phyloP scores from a whole-genome alignment of 2,888 invertebrate species.

The Lithophane semibrunnea region DNA sequence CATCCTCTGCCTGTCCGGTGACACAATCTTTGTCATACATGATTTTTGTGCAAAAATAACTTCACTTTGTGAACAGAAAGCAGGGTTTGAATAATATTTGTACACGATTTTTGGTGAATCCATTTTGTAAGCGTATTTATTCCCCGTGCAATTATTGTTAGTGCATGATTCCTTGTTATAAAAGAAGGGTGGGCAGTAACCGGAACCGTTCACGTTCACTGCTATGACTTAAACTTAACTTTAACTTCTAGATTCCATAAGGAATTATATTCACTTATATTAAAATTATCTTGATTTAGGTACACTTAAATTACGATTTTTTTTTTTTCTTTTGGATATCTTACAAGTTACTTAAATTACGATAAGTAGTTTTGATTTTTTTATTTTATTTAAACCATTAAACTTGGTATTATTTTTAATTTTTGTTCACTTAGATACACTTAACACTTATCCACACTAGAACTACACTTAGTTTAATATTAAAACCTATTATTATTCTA shows the following conservation, averaged over 20 bases:
- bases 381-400: constrained; percentile 13
- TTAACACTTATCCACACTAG: constrained; percentile 27
- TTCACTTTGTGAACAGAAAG: constrained; percentile 95
- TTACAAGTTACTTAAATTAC: no score
- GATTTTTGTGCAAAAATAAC: constrained; percentile 86
- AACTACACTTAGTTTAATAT: constrained; percentile 36
- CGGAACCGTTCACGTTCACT: constrained; percentile 72
- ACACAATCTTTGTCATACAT: constrained; percentile 79
- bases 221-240: constrained; percentile 28
- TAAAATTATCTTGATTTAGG: no score
- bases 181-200: constrained; percentile 74
- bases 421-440: constrained; percentile 40
- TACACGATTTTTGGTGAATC: constrained; percentile 89
- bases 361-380: background rate
- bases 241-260: constrained; percentile 29
- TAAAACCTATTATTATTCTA: constrained; percentile 45
- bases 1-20: constrained; percentile 81
- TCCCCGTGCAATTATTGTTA: constrained; percentile 71
- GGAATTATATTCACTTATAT: constrained; percentile 35
- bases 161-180: constrained; percentile 74
- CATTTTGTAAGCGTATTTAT: constrained; percentile 81
- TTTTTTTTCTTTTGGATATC: no score
- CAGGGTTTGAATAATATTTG: constrained; percentile 94
- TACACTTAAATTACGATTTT: no score
- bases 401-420: constrained; percentile 1